A percentile compares a stretch with the other conserved stretches of the same genome.
phyloP scores from a whole-genome alignment of 2,888 invertebrate species.

The Anoplius nigerrimus region DNA sequence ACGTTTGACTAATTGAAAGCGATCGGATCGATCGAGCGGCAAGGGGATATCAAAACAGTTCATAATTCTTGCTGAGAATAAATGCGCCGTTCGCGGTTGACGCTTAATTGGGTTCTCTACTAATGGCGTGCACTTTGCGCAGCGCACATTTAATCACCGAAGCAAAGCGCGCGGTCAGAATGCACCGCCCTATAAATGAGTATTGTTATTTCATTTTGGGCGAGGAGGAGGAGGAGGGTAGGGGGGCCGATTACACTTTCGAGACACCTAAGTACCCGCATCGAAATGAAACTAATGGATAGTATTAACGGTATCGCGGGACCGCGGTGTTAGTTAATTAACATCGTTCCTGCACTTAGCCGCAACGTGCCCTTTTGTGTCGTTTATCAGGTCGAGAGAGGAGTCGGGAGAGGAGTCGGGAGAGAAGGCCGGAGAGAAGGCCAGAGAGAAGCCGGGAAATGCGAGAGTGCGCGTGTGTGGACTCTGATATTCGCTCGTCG shows the following conservation, averaged over 20 bases:
- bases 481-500: no score
- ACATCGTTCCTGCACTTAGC: slow-evolving; percentile 8
- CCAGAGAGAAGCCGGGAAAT: no score
- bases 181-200: neutral
- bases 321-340: slow-evolving; percentile 27
- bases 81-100: slow-evolving; percentile 30
- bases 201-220: slow-evolving; percentile 43
- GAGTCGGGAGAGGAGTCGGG: no score
- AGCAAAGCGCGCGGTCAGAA: slow-evolving; percentile 24
- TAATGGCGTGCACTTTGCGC: slow-evolving; percentile 37
- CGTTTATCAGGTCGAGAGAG: neutral
- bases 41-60: no score
- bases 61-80: slow-evolving; percentile 29
- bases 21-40: no score
- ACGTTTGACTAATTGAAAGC: no score
- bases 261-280: slow-evolving; percentile 12
- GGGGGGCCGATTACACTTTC: slow-evolving; percentile 32
- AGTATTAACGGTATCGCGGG: slow-evolving; percentile 27
- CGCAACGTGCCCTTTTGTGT: slow-evolving; percentile 14
- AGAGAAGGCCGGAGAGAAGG: no score
- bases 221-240: no score
- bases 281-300: neutral
- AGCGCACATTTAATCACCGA: slow-evolving; percentile 37
- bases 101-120: slow-evolving; percentile 41
- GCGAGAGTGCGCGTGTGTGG: no score